phyloP scores from a whole-genome alignment of 2,113 vertebrate genomes.

The Cinclus mexicanus region DNA sequence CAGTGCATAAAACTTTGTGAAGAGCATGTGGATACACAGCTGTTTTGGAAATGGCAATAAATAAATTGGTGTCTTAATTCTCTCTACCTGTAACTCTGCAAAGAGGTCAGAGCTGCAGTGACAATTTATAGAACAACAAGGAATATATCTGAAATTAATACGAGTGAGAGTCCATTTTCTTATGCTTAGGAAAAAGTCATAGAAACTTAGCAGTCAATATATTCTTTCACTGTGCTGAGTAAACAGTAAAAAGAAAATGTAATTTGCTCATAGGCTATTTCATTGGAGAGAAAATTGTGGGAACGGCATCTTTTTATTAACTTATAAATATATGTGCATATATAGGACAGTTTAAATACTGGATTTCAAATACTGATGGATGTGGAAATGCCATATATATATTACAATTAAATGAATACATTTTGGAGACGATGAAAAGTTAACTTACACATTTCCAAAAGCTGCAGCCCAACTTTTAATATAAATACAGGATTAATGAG shows the following conservation, averaged over 20 bases:
- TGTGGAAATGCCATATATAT: slow-evolving; percentile 4
- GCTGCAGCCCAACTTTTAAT: not conserved
- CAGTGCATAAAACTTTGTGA: not conserved
- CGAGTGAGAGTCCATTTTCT: not conserved
- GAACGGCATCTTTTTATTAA: slow-evolving; percentile 51
- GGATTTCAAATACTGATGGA: slow-evolving; percentile 30
- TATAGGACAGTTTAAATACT: slow-evolving; percentile 44
- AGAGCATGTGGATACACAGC: not conserved
- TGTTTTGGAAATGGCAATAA: slow-evolving; percentile 3
- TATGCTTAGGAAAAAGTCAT: not conserved
- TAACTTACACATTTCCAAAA: not conserved
- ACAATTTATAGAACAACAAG: not conserved
- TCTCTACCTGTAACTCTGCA: not conserved
- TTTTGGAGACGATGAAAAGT: not conserved
- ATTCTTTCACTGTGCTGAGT: slow-evolving; percentile 56
- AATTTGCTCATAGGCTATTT: slow-evolving; percentile 55
- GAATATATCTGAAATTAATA: slow-evolving; percentile 4
- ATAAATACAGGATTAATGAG: not conserved
- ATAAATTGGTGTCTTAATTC: slow-evolving; percentile 14
- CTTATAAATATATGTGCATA: slow-evolving; percentile 63
- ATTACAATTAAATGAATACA: not conserved
- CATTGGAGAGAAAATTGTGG: slow-evolving; percentile 20
- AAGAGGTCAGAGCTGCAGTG: not conserved
- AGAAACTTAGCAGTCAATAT: slow-evolving; percentile 50
- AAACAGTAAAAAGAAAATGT: slow-evolving; percentile 63